Base-by-base conservation (phyloP, 2,113 vertebrate genomes). In the Percina caprodes region DNA sequence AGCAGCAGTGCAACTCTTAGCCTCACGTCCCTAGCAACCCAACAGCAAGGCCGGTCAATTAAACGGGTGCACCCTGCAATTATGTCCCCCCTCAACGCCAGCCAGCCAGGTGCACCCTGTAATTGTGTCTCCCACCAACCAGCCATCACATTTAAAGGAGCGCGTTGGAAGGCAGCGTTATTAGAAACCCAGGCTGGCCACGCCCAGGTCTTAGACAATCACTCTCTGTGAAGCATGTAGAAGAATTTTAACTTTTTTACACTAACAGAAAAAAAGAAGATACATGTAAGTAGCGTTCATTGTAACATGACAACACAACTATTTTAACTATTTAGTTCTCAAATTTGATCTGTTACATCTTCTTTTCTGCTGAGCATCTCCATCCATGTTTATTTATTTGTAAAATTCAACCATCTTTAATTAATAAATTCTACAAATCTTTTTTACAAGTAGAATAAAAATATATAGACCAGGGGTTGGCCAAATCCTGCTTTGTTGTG, bases 41-140 rank as follows among this genome's bases (percentile, higher is more conserved):
- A 78, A 86, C 86, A 83, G 88, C 86, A 60, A 91, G 89, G 85
- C 86, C 85, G 81, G 82, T 87, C 85, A 90, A 92, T 88, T 89
- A 89, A 90, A 94, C 33, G 84, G 82, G 86, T 77, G 87, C 90
- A 94, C 90, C 91, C 92, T 93, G 90, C 88, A 92, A 94, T 95
- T 93, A 94, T 45, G 74, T 89, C 87, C 87, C 90, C 87, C 86
- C 88, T 83, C 77, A 77, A 85, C 72, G 77, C 84, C 85, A 90
- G 86, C 86, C 86, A 90, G 88, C 79, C 90, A 93, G 92, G 90
- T 93, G 91, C 91, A 92, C 91, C 92, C 95, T 94, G 89, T 93
- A 92, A 94, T 94, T 92, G 88, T 69, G 89, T 88, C 87, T 84
- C 90, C 90, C 88, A 82, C 84, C 86, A 90, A 85, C 69, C 86